These are phyloP conservation scores for Enteromius argenteus DNA, from an alignment of 2,797 vertebrate species.

Conservation along the genomic window DNA sequence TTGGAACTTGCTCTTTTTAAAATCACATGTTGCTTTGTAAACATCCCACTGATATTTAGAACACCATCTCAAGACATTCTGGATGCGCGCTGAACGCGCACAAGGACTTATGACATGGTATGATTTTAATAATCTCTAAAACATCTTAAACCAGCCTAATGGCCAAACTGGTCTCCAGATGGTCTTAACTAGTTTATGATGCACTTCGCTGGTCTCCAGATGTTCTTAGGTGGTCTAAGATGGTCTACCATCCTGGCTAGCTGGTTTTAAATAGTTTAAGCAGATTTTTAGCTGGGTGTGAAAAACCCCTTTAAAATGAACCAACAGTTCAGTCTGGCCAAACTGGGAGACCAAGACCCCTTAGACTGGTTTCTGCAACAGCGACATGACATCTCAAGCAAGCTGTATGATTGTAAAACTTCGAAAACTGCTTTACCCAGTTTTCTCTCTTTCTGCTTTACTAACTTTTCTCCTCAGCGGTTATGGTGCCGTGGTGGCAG, in stretches of 20 bases:
- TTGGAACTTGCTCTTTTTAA: conserved; percentile 60
- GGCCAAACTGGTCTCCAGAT: background rate
- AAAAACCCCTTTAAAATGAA: background rate
- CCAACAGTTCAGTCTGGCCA: background rate
- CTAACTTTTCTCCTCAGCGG: conserved; percentile 53
- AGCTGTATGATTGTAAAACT: background rate
- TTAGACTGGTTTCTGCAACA: conserved; percentile 2
- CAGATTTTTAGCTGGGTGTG: background rate
- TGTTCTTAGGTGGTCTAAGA: background rate
- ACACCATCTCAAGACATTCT: conserved; percentile 47
- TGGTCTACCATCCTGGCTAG: background rate
- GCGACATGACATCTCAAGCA: background rate
- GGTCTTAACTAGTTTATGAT: background rate
- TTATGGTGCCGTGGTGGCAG: conserved; percentile 70
- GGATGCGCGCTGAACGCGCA: conserved; percentile 48
- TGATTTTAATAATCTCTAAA: conserved; percentile 51
- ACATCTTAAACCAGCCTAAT: background rate
- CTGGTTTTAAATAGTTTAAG: background rate
- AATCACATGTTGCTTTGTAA: conserved; percentile 57
- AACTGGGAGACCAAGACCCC: background rate
- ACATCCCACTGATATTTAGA: conserved; percentile 58
- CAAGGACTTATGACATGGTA: conserved; percentile 56
- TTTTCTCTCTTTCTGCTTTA: background rate
- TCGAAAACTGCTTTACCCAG: background rate
- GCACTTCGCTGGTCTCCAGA: background rate